Evolutionary conservation across 2,797 vertebrate genomes (phyloP).

Genomic region (Adelosebastes latens): DNA sequence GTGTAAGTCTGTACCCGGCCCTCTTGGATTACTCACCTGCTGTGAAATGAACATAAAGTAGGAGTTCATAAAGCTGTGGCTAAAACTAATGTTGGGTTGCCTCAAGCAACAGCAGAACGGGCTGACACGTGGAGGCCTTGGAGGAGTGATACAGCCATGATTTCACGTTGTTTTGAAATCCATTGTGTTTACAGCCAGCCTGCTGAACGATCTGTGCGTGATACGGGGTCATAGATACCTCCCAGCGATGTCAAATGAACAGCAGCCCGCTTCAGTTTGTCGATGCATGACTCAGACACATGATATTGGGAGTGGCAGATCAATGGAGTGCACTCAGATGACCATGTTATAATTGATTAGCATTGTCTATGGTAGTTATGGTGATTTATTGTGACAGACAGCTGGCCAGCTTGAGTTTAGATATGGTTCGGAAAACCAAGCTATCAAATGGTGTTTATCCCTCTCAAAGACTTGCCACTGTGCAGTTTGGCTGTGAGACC

Average conservation of each 20-base stretch:
- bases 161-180: slow-evolving; percentile 23
- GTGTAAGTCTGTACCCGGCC: slow-evolving; percentile 23
- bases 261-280: slow-evolving; percentile 41
- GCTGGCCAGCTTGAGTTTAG: neutral
- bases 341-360: slow-evolving; percentile 62
- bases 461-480: neutral
- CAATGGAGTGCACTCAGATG: slow-evolving; percentile 61
- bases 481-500: neutral
- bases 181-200: neutral
- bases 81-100: slow-evolving; percentile 54
- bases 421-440: neutral
- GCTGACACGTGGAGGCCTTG: neutral
- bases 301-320: slow-evolving; percentile 63
- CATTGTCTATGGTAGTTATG: slow-evolving; percentile 9
- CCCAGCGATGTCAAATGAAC: slow-evolving; percentile 52
- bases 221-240: slow-evolving; percentile 61
- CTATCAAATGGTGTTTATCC: neutral
- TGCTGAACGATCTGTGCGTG: slow-evolving; percentile 2
- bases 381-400: slow-evolving; percentile 38
- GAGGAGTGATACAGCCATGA: neutral
- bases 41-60: slow-evolving; percentile 70
- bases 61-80: slow-evolving; percentile 73
- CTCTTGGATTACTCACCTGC: slow-evolving; percentile 59
- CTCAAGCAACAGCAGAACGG: slow-evolving; percentile 1
- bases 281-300: slow-evolving; percentile 59